Conservation (phyloP, 2,797 vertebrate species). For the Semaprochilodus insignis region DNA sequence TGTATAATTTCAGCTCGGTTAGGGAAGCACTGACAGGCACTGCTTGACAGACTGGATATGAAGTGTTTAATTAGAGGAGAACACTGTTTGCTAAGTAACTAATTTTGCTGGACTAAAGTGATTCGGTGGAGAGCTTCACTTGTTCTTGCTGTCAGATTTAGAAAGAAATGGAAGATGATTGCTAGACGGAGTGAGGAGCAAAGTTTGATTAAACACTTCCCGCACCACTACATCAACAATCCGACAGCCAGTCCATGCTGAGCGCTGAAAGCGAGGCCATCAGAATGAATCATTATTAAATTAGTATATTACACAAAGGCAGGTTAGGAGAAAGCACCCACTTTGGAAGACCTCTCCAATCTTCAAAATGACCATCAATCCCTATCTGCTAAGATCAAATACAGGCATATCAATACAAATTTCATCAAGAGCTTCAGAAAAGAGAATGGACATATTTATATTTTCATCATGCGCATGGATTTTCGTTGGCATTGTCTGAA, state of each 20-base stretch:
- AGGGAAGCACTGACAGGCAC: background rate
- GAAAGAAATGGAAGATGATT: conserved; percentile 15
- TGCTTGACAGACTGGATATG: conserved; percentile 6
- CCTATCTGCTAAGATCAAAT: conserved; percentile 7
- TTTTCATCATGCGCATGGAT: conserved; percentile 32
- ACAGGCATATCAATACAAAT: conserved; percentile 20
- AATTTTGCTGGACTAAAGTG: conserved; percentile 18
- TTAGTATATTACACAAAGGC: conserved; percentile 39
- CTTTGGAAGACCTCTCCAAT: background rate
- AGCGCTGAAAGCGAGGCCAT: conserved; percentile 16
- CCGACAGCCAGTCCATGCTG: background rate
- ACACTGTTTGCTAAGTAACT: conserved; percentile 29
- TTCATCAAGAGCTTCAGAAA: conserved; percentile 33
- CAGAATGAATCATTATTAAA: conserved; percentile 42
- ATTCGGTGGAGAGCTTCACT: conserved; percentile 27
- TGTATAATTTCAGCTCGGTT: background rate
- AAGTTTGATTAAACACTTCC: conserved; percentile 37
- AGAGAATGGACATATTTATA: conserved; percentile 40
- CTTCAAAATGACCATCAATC: conserved; percentile 19
- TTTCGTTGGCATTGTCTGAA: conserved; percentile 24
- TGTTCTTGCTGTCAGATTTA: conserved; percentile 15
- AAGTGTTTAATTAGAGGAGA: conserved; percentile 12
- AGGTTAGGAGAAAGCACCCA: conserved; percentile 12
- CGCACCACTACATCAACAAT: conserved; percentile 16
- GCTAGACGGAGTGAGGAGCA: background rate